Base-by-base conservation (phyloP, 2,113 vertebrate species). In the Nansenia antarctica region DNA sequence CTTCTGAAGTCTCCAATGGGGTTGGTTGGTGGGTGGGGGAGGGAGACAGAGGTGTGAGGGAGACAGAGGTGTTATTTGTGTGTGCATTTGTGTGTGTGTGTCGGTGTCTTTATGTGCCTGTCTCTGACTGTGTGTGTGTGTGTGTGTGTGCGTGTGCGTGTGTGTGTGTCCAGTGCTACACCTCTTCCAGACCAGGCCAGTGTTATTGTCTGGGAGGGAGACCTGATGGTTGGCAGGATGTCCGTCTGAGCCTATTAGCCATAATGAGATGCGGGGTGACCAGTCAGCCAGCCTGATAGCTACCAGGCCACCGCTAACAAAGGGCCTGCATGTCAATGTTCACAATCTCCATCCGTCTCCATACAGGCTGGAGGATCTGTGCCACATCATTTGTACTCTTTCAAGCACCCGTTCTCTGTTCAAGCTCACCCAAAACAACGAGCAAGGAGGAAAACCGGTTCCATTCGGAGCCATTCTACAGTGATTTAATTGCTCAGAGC, bases 181-280 rank as follows among this genome's bases (percentile, higher is more conserved):
- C 64, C 35, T 70, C 52, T n/a, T 31, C 3, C n/a, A 53, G 20
- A 63, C 5, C 55, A 64, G 26, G 59, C 32, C 47, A 32, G 45
- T n/a, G 26, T 34, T n/a, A 69, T 52, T 61, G 58, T 72, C 62
- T 69, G 14, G 53, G 64, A 31, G 34, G 60, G 66, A 61, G 54
- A 8, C 67, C 29, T 69, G 71, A 65, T 1, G 26, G 37, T 61
- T 58, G 69, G 66, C 78, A 72, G 80, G 80, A 67, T 84, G 87
- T 83, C 81, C 14, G 30, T 88, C 80, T 74, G 67, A 86, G 65
- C 67, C 73, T 75, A 89, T 86, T 88, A 89, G 42, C 14, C 63
- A 60, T 86, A 86, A 91, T 86, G 72, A 82, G 76, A 88, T 80
- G 73, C 57, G 9, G 82, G 73, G 78, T 67, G 72, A 74, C 67